Percentiles rank a stretch among this genome's conserved stretches.
Conservation (phyloP, 2,797 vertebrate species). For the Pelobates cultripes region DNA sequence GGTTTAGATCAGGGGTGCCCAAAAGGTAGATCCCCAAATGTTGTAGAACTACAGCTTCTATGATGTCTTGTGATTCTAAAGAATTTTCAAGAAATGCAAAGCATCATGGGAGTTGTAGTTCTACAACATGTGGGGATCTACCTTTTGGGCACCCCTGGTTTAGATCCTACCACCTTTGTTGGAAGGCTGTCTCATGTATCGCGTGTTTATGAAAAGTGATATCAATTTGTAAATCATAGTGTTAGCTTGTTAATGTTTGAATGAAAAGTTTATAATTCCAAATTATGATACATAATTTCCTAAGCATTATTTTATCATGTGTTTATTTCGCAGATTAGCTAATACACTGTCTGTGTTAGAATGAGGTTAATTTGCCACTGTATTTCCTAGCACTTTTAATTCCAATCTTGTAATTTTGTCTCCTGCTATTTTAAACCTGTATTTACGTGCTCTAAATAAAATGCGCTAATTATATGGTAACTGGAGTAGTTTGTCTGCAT, state of each 20-base stretch:
- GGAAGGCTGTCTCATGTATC: no score
- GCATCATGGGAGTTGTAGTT: no score
- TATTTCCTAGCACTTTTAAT: neutral
- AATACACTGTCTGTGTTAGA: neutral
- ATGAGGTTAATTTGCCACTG: constrained; percentile 6
- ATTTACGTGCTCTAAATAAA: neutral
- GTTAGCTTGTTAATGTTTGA: neutral
- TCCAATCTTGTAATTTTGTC: neutral
- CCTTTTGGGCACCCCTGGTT: no score
- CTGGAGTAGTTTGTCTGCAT: neutral
- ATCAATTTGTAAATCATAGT: no score
- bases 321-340: constrained; percentile 11
- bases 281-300: constrained; percentile 4
- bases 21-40: no score
- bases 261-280: constrained; percentile 20
- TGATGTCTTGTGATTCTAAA: no score
- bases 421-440: neutral
- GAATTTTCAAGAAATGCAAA: no score
- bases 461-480: neutral
- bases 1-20: no score
- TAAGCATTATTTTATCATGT: constrained; percentile 22
- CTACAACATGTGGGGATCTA: no score
- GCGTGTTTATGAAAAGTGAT: no score
- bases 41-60: no score
- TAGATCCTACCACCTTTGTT: no score